phyloP scores from a whole-genome alignment of 2,113 vertebrate species.

The Tragelaphus buxtoni region DNA sequence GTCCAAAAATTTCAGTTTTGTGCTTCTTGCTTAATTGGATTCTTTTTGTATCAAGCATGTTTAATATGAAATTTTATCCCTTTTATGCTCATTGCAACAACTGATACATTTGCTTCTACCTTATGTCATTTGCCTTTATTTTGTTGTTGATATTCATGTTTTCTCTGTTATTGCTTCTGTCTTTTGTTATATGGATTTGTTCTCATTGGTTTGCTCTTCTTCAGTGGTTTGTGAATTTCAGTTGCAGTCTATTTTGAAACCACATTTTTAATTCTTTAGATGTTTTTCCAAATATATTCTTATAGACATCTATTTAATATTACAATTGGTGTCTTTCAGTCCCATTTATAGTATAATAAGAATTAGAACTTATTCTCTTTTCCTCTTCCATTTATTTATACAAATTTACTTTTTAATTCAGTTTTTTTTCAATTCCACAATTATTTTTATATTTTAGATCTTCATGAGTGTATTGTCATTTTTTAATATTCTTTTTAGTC shows the following conservation, averaged over 20 bases:
- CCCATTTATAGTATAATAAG: neutral
- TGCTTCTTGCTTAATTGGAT: constrained; percentile 46
- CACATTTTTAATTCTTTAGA: neutral
- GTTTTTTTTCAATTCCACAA: neutral
- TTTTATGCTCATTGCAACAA: constrained; percentile 40
- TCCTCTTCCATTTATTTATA: neutral
- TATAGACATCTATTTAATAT: neutral
- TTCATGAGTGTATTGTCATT: neutral
- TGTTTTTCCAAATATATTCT: neutral
- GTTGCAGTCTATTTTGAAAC: constrained; percentile 2
- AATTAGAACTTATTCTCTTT: neutral
- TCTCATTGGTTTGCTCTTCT: neutral
- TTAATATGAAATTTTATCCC: constrained; percentile 45
- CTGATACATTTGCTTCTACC: neutral
- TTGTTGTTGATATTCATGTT: constrained; percentile 4
- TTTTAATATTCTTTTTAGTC: neutral
- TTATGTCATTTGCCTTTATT: constrained; percentile 41
- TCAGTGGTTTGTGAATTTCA: neutral
- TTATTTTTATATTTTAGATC: neutral
- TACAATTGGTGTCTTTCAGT: neutral
- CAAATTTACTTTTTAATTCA: neutral
- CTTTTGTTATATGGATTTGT: neutral
- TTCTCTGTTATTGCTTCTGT: neutral
- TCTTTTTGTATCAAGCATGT: constrained; percentile 45
- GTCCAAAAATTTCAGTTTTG: neutral